These are phyloP conservation scores for Entomyzon cyanotis DNA, from an alignment of 2,113 vertebrate species.

Conservation along the genomic window DNA sequence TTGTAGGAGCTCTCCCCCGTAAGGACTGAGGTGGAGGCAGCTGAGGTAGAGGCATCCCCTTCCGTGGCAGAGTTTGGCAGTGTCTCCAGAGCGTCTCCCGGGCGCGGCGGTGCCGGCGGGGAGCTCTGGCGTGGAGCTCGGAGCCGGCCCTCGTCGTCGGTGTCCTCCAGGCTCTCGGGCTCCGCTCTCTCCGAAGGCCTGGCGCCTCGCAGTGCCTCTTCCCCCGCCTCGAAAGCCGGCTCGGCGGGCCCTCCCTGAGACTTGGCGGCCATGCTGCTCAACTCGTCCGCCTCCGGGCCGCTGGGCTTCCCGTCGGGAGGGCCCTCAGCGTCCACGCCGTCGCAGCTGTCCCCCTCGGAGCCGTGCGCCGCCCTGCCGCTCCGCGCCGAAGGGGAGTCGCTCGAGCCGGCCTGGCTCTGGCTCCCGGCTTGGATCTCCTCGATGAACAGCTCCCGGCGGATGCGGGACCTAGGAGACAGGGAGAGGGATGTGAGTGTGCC, in stretches of 20 bases:
- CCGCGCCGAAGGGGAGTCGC: slow-evolving; percentile 86
- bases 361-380: slow-evolving; percentile 80
- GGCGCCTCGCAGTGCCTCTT: slow-evolving; percentile 71
- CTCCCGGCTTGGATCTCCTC: slow-evolving; percentile 94
- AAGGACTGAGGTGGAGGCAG: slow-evolving; percentile 74
- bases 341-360: slow-evolving; percentile 95
- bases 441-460: slow-evolving; percentile 95
- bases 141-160: slow-evolving; percentile 76
- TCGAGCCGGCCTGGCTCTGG: slow-evolving; percentile 85
- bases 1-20: slow-evolving; percentile 71
- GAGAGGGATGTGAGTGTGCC: not conserved
- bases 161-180: slow-evolving; percentile 70
- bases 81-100: slow-evolving; percentile 66
- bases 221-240: slow-evolving; percentile 74
- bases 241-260: slow-evolving; percentile 81
- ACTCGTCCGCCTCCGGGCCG: slow-evolving; percentile 81
- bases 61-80: slow-evolving; percentile 75
- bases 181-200: slow-evolving; percentile 68
- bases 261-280: slow-evolving; percentile 77
- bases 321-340: slow-evolving; percentile 91
- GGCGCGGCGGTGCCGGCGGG: slow-evolving; percentile 55
- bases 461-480: slow-evolving; percentile 86
- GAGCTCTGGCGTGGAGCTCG: slow-evolving; percentile 60
- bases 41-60: slow-evolving; percentile 86
- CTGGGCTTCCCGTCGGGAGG: slow-evolving; percentile 72